Evolutionary conservation across 2,113 vertebrate species (phyloP).

Genomic region (Rafetus swinhoei): DNA sequence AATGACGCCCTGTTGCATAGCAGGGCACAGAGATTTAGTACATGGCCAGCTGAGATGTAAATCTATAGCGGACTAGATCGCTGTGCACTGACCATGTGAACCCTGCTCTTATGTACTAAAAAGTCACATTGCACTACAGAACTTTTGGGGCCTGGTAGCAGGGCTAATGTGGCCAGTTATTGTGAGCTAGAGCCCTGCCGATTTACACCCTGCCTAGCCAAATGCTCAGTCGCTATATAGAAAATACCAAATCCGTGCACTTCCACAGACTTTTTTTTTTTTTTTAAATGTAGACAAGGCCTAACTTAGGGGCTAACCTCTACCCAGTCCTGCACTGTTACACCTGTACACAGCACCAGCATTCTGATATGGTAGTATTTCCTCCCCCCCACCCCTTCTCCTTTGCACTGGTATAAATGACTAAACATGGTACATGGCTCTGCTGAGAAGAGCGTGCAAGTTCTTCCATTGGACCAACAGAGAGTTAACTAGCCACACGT

Average conservation of each 20-base stretch:
- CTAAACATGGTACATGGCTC: not conserved
- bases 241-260: not conserved
- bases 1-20: too few species aligned
- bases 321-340: not conserved
- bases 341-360: not conserved
- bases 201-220: not conserved
- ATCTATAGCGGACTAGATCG: not conserved
- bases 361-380: not conserved
- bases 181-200: not conserved
- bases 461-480: not conserved
- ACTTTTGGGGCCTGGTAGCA: not conserved
- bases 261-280: not conserved
- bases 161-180: not conserved
- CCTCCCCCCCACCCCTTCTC: too few species aligned
- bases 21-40: not conserved
- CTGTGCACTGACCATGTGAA: not conserved
- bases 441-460: not conserved
- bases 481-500: not conserved
- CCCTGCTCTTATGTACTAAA: not conserved
- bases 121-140: not conserved
- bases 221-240: not conserved
- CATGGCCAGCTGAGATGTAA: not conserved
- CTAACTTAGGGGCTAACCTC: fast-evolving
- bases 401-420: not conserved
- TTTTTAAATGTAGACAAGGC: fast-evolving